Evolutionary conservation across 2,888 invertebrate species (phyloP).

Genomic region (Drosophila emarginata): DNA sequence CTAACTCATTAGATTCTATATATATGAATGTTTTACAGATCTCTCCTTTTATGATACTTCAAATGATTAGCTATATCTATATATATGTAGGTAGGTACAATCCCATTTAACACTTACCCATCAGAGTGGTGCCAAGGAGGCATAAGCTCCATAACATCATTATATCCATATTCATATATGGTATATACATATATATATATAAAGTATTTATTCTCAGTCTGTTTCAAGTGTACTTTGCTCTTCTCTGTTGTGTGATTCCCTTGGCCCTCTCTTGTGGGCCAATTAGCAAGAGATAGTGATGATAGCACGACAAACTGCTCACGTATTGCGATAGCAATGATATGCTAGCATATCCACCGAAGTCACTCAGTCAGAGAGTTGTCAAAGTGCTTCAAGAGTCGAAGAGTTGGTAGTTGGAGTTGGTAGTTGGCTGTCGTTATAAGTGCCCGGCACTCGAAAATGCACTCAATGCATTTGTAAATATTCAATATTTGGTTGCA

Average conservation of each 20-base stretch:
- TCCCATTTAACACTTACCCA: slow-evolving; percentile 53
- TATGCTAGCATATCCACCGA: slow-evolving; percentile 21
- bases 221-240: slow-evolving; percentile 13
- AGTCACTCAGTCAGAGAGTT: slow-evolving; percentile 1
- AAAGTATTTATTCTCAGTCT: slow-evolving; percentile 24
- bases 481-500: slow-evolving; percentile 77
- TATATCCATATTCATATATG: slow-evolving; percentile 35
- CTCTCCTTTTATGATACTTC: background rate
- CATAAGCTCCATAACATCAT: slow-evolving; percentile 24
- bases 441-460: slow-evolving; percentile 76
- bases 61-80: background rate
- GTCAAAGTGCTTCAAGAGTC: background rate
- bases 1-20: background rate
- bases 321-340: slow-evolving; percentile 5
- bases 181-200: background rate
- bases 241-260: background rate
- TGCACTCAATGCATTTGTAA: slow-evolving; percentile 77
- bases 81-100: background rate
- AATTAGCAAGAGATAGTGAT: slow-evolving; percentile 60
- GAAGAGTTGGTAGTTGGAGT: background rate
- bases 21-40: background rate
- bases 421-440: slow-evolving; percentile 31
- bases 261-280: slow-evolving; percentile 40
- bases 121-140: slow-evolving; percentile 33
- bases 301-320: slow-evolving; percentile 39